A percentile compares a stretch with the other conserved stretches of the same genome.
Conservation (phyloP, 2,797 vertebrate genomes). For the Poecilia wingei region DNA sequence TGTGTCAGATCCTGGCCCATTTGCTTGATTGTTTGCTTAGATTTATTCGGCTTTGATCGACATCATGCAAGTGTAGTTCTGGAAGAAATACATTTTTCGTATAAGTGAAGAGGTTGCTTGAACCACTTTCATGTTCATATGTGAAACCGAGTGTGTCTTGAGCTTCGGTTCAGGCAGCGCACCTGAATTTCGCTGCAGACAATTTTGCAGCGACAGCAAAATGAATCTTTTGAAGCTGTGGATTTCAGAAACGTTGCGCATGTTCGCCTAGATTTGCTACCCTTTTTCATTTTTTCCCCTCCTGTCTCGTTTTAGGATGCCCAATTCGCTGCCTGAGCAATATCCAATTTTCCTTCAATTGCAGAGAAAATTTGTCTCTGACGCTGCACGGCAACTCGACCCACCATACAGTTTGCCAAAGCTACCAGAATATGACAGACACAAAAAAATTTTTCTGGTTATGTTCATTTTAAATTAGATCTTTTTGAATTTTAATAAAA, state of each 20-base stretch:
- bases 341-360: not conserved
- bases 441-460: not conserved
- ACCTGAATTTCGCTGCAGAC: constrained; percentile 7
- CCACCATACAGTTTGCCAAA: not conserved
- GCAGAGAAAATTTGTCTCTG: not conserved
- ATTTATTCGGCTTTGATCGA: not conserved
- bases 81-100: not conserved
- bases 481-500: not conserved
- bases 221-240: not conserved
- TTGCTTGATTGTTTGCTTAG: not conserved
- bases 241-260: not conserved
- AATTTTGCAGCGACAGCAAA: not conserved
- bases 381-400: not conserved
- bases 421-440: not conserved
- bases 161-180: not conserved
- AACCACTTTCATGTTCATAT: not conserved
- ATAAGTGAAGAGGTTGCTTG: not conserved
- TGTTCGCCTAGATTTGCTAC: not conserved
- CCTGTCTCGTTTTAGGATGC: not conserved
- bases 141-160: not conserved
- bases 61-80: not conserved
- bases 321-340: not conserved
- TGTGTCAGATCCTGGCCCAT: not conserved
- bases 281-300: not conserved
- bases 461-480: not conserved